Conservation (phyloP, 2,888 invertebrate species). For the Polydrusus tereticollis region DNA sequence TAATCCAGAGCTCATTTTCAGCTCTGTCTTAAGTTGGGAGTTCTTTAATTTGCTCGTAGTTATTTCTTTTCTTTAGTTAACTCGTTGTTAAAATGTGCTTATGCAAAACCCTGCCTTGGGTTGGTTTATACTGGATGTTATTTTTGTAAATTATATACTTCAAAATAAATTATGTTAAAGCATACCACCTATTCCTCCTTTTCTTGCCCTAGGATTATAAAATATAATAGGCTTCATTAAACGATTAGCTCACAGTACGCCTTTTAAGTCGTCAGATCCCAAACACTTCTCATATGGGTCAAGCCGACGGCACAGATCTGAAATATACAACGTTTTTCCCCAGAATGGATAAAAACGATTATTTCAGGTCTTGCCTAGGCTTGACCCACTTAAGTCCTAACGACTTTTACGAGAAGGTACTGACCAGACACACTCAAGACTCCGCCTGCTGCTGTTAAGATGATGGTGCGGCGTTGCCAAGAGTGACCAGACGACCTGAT, state of each 20-base stretch:
- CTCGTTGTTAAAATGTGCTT: too few relatives aligned
- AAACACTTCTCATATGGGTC: slow-evolving; percentile 23
- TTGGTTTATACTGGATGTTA: too few relatives aligned
- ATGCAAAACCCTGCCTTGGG: too few relatives aligned
- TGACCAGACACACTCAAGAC: too few relatives aligned
- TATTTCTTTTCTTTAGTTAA: not conserved
- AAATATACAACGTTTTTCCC: slow-evolving; percentile 11
- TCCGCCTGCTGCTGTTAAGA: too few relatives aligned
- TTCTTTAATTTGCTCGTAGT: not conserved
- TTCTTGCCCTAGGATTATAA: not conserved
- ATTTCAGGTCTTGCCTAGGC: slow-evolving; percentile 20
- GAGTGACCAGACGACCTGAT: too few relatives aligned
- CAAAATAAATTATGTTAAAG: too few relatives aligned
- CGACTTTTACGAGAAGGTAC: too few relatives aligned
- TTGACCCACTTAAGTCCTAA: slow-evolving; percentile 3
- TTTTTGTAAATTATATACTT: too few relatives aligned
- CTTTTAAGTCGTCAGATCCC: slow-evolving; percentile 10
- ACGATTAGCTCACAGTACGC: slow-evolving; percentile 14
- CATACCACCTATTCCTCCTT: not conserved
- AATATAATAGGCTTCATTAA: not conserved
- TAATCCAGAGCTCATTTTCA: not conserved
- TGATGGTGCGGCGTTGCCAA: too few relatives aligned
- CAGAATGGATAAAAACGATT: slow-evolving; percentile 16
- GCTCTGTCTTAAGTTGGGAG: not conserved
- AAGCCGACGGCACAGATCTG: slow-evolving; percentile 13